These are phyloP conservation scores for Sepioteuthis lessoniana DNA, from an alignment of 2,888 invertebrate species.

Conservation along the genomic window DNA sequence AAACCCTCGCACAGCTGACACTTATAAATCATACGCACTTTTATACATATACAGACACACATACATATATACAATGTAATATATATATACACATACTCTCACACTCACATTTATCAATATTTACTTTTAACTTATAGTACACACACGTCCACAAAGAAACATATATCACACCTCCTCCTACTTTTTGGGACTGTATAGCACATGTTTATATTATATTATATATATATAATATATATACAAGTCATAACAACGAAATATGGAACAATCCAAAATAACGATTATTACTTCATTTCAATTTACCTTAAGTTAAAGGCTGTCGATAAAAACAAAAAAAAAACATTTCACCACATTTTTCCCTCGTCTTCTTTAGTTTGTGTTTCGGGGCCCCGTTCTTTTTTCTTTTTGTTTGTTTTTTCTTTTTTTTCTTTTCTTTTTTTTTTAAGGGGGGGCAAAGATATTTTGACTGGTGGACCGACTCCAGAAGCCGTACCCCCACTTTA, in stretches of 20 bases:
- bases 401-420: not conserved
- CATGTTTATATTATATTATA: not conserved
- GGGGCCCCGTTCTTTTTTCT: not conserved
- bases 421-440: not conserved
- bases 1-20: conserved; percentile 33
- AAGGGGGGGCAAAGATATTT: not conserved
- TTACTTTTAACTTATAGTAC: not conserved
- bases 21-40: not conserved
- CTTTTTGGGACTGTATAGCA: not conserved
- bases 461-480: not conserved
- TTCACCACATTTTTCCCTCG: not conserved
- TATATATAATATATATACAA: not conserved
- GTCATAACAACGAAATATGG: no score
- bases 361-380: not conserved
- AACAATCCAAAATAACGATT: not conserved
- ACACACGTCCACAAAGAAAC: conserved; percentile 4
- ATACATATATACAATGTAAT: not conserved
- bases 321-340: not conserved
- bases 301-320: not conserved
- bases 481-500: not conserved
- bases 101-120: not conserved
- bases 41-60: not conserved
- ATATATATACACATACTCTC: not conserved
- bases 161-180: not conserved
- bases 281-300: not conserved